A percentile compares a stretch with the other conserved stretches of the same genome.
phyloP scores from a whole-genome alignment of 2,888 invertebrate species.

The Ophioninae sp. region DNA sequence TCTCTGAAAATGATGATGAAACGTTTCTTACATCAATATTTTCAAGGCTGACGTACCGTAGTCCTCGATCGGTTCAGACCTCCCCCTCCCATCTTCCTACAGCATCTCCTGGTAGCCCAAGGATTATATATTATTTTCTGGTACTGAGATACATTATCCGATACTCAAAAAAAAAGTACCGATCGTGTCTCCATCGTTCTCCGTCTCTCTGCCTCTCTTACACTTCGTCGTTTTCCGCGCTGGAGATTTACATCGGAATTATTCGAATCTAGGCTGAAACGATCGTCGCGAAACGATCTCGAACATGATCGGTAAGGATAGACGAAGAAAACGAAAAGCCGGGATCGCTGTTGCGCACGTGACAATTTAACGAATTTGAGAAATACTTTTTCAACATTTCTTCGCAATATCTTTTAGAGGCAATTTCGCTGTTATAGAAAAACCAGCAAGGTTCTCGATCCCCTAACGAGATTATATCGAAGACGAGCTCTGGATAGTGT shows the following conservation, averaged over 20 bases:
- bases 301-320: conserved; percentile 17
- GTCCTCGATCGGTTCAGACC: conserved; percentile 44
- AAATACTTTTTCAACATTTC: too few relatives aligned
- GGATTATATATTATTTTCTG: conserved; percentile 61
- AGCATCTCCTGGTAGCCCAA: conserved; percentile 56
- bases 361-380: not conserved
- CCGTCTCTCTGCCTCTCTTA: not conserved
- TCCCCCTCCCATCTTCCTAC: conserved; percentile 44
- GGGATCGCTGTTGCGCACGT: not conserved
- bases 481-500: conserved; percentile 16
- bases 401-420: conserved; percentile 5
- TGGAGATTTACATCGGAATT: conserved; percentile 48
- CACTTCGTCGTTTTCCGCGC: conserved; percentile 14
- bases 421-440: not conserved
- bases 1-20: conserved; percentile 60
- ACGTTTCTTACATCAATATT: conserved; percentile 64
- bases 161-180: conserved; percentile 17
- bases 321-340: not conserved
- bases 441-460: conserved; percentile 21
- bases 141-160: conserved; percentile 31
- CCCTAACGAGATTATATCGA: conserved; percentile 18
- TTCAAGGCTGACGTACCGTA: conserved; percentile 60
- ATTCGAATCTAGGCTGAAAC: conserved; percentile 26
- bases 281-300: conserved; percentile 28
- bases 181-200: not conserved